phyloP scores from a whole-genome alignment of 2,797 vertebrate species.

The Thamnophis elegans region DNA sequence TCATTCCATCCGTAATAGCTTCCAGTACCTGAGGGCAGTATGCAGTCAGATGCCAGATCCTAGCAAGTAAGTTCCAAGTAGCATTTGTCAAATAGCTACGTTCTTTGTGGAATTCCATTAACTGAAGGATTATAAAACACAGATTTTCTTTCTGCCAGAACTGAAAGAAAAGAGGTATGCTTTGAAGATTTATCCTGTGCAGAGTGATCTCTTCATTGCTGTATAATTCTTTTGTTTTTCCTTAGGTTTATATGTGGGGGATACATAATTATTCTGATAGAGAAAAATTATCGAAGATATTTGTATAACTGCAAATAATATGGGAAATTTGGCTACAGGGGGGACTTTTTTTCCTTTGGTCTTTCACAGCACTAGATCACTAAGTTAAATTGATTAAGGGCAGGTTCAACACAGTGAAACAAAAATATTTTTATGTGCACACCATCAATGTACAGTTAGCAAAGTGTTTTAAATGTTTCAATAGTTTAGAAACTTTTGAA shows the following conservation, averaged over 20 bases:
- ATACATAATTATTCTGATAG: neutral
- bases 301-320: neutral
- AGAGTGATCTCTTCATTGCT: neutral
- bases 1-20: slow-evolving; percentile 97
- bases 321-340: neutral
- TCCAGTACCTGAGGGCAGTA: slow-evolving; percentile 92
- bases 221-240: neutral
- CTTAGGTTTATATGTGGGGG: neutral
- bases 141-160: neutral
- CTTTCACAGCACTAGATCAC: neutral
- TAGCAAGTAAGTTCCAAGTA: slow-evolving; percentile 86
- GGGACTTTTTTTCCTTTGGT: neutral
- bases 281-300: neutral
- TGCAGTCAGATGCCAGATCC: slow-evolving; percentile 98
- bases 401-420: neutral
- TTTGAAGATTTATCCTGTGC: neutral
- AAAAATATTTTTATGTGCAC: neutral
- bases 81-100: neutral
- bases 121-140: neutral
- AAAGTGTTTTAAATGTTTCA: neutral
- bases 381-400: neutral
- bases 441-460: neutral
- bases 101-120: neutral
- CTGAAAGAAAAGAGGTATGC: neutral
- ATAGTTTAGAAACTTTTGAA: neutral